These are phyloP conservation scores for Margaritifera margaritifera DNA, from an alignment of 2,888 invertebrate genomes.

Conservation along the genomic window DNA sequence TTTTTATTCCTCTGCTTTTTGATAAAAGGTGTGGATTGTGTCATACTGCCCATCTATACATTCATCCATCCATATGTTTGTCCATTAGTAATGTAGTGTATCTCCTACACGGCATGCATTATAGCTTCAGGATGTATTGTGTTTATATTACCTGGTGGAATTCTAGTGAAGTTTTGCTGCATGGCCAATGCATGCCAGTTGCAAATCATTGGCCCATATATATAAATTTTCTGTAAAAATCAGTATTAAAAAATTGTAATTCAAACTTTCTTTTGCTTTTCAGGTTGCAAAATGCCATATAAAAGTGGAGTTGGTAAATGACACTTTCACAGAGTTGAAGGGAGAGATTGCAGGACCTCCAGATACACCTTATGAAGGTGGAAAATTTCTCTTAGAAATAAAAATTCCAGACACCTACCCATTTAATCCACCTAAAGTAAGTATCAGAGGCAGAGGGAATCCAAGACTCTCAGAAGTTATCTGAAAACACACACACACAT, in stretches of 20 bases:
- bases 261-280: constrained; percentile 25
- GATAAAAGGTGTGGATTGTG: too few species aligned
- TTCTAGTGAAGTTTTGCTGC: too few species aligned
- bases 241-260: background rate
- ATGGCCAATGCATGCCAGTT: too few species aligned
- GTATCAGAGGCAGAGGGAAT: background rate
- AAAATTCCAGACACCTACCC: constrained; percentile 99
- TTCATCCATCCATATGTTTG: too few species aligned
- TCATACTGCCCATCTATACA: too few species aligned
- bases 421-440: constrained; percentile 98
- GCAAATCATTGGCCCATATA: background rate
- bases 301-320: constrained; percentile 85
- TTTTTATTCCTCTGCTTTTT: too few species aligned
- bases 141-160: too few species aligned
- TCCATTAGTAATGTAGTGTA: too few species aligned
- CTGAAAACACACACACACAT: too few species aligned
- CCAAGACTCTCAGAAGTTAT: background rate
- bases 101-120: too few species aligned
- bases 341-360: constrained; percentile 98
- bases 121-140: too few species aligned
- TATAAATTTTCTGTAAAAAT: background rate
- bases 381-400: constrained; percentile 93
- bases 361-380: constrained; percentile 98
- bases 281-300: constrained; percentile 74
- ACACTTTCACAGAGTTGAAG: constrained; percentile 91